Conservation (phyloP, 2,888 invertebrate genomes). For the Lycia hirtaria region DNA sequence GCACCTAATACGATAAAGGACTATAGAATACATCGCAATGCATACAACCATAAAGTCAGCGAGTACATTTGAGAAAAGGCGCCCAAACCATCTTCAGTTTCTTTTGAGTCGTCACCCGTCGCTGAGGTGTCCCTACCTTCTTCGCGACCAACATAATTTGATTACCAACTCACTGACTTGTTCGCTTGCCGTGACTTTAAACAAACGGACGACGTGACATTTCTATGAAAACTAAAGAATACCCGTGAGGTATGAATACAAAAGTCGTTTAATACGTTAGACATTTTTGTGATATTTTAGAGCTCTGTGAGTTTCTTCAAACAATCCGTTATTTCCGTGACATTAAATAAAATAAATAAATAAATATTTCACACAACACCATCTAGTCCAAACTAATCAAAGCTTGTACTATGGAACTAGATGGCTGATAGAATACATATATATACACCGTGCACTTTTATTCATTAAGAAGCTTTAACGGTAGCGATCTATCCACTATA, state of each 20-base stretch:
- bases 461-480: too few relatives aligned
- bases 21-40: not conserved
- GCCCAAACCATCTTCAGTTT: not conserved
- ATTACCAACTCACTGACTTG: not conserved
- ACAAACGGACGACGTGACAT: constrained; percentile 16
- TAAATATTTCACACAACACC: not conserved
- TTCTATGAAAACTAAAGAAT: constrained; percentile 25
- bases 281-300: too few relatives aligned
- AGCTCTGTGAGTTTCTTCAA: too few relatives aligned
- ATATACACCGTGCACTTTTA: too few relatives aligned
- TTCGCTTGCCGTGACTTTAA: constrained; percentile 2
- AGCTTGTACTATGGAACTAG: too few relatives aligned
- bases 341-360: not conserved
- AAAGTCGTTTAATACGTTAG: too few relatives aligned
- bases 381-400: too few relatives aligned
- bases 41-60: not conserved
- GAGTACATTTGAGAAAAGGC: not conserved
- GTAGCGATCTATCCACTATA: too few relatives aligned
- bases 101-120: not conserved
- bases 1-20: not conserved
- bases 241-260: constrained; percentile 29
- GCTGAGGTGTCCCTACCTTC: not conserved
- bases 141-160: not conserved
- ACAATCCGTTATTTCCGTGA: too few relatives aligned
- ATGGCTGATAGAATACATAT: too few relatives aligned